Base-by-base conservation (phyloP, 2,888 invertebrate genomes). In the Orchestes rusci region DNA sequence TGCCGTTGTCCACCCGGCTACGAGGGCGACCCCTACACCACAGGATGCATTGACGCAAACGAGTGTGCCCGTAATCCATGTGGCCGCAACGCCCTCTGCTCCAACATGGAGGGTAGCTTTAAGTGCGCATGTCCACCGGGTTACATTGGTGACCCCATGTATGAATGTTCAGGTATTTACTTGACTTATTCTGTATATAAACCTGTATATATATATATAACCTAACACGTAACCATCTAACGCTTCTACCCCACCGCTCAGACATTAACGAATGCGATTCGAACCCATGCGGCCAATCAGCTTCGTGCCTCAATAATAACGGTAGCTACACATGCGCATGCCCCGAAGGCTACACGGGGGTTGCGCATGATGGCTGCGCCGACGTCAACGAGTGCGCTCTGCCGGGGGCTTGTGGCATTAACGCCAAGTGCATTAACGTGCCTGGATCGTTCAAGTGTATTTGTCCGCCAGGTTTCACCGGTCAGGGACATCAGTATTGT, bases 121-220 rank as follows among this genome's bases (percentile, higher is more conserved):
- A 79, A 79, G 55, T 92, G 92, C 67, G 63, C 79, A 33, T 92
- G 92, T 66, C 88, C 88, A 39, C 79, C 82, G 58, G 91, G 91
- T 58, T 88, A 80, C 68, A 74, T 78, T 54, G 90, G 90, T 56
- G 82, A 91, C 67, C 84, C 90, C 15, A 74, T 79, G 65, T 70
- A 75, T 39, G 77, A 76, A 56, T 90, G 89, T 68, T 74, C 76
- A 70, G 87, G 87, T 87, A 79, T 53, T 39, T 23, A 10, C 7
- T 5, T 10, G 23, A 23, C 10, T 10, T 5, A 7, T 23, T 48
- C 35, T 56, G 58, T 56, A 59, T 48, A 59, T 54, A 43, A 34
- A 17, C n/a, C 29, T 52, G 31, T 55, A 48, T 47, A 51, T 45
- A 57, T 23, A 10, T 23, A 23, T 23, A 23, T 5, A 23, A 23